phyloP scores from a whole-genome alignment of 2,797 vertebrate genomes.

The Poeciliopsis gracilis region DNA sequence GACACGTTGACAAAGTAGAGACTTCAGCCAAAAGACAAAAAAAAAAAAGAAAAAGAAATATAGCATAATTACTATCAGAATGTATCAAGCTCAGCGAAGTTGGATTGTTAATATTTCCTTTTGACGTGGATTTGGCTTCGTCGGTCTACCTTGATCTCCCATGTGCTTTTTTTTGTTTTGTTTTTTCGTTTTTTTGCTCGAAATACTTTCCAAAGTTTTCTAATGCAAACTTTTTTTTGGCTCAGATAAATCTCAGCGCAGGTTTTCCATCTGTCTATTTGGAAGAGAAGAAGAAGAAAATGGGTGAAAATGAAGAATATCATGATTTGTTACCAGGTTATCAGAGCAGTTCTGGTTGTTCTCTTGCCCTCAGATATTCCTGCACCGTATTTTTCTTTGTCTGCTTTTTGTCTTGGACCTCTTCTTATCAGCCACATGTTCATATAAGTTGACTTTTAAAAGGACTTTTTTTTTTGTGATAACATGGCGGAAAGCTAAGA shows the following conservation, averaged over 20 bases:
- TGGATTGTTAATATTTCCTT: conserved; percentile 9
- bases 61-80: conserved; percentile 10
- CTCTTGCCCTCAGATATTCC: neutral
- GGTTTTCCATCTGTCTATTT: neutral
- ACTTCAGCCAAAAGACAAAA: conserved; percentile 12
- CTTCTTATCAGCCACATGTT: neutral
- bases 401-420: neutral
- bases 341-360: neutral
- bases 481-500: too few relatives aligned
- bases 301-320: neutral
- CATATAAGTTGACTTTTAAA: neutral
- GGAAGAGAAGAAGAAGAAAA: neutral
- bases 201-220: neutral
- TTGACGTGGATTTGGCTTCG: conserved; percentile 41
- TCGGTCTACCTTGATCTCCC: conserved; percentile 44
- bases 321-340: neutral
- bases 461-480: neutral
- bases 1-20: conserved; percentile 15
- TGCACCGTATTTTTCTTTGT: neutral
- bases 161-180: neutral
- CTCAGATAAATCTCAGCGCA: neutral
- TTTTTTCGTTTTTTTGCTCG: too few relatives aligned
- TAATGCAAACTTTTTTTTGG: neutral
- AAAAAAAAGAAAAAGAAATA: too few relatives aligned
- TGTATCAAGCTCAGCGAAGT: conserved; percentile 31